These are phyloP conservation scores for Ormyrus nitidulus DNA, from an alignment of 2,888 invertebrate genomes.

Conservation along the genomic window DNA sequence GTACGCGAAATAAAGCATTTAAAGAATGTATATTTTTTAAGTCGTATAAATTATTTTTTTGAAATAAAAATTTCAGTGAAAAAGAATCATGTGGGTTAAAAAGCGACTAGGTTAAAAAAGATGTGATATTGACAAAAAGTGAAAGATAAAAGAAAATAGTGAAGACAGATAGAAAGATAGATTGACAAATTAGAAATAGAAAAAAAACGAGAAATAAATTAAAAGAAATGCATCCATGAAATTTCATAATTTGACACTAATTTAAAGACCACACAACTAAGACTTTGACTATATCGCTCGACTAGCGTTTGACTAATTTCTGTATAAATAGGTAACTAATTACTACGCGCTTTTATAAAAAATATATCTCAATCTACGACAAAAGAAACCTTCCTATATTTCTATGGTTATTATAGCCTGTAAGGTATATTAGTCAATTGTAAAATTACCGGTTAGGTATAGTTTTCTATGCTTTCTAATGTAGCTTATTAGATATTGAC, in stretches of 20 bases:
- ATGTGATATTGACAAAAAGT: slow-evolving; percentile 52
- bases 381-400: slow-evolving; percentile 72
- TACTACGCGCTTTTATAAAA: slow-evolving; percentile 66
- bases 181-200: slow-evolving; percentile 57
- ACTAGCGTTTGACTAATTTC: slow-evolving; percentile 71
- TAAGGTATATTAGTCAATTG: slow-evolving; percentile 72
- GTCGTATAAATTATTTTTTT: slow-evolving; percentile 29
- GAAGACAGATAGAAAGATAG: slow-evolving; percentile 52
- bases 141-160: slow-evolving; percentile 42
- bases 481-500: slow-evolving; percentile 73
- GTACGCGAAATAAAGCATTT: slow-evolving; percentile 41
- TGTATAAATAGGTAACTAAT: slow-evolving; percentile 66
- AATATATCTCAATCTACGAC: slow-evolving; percentile 71
- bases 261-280: slow-evolving; percentile 75
- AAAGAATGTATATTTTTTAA: slow-evolving; percentile 23
- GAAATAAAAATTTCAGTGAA: slow-evolving; percentile 49
- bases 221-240: slow-evolving; percentile 73
- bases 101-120: slow-evolving; percentile 69
- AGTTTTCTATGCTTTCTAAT: slow-evolving; percentile 71
- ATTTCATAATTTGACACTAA: slow-evolving; percentile 76
- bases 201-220: slow-evolving; percentile 39
- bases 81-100: slow-evolving; percentile 60
- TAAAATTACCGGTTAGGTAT: slow-evolving; percentile 69
- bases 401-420: slow-evolving; percentile 72
- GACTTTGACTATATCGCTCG: slow-evolving; percentile 71